Conservation (phyloP, 2,113 vertebrate species). For the Speoplatyrhinus poulsoni region DNA sequence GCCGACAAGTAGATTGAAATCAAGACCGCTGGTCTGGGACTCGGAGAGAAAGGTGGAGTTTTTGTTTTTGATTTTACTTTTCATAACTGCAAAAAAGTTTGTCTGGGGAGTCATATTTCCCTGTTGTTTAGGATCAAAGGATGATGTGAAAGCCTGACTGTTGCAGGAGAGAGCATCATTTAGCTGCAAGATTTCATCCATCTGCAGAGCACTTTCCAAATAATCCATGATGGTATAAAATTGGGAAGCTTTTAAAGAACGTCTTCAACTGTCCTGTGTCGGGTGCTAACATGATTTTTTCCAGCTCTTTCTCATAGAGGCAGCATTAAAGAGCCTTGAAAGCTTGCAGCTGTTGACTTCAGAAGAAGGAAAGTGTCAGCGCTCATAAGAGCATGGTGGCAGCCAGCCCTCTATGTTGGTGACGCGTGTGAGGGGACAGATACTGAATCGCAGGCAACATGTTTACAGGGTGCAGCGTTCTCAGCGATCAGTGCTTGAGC, state of each 20-base stretch:
- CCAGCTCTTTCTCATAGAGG: conserved; percentile 58
- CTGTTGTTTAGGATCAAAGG: conserved; percentile 35
- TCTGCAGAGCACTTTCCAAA: conserved; percentile 50
- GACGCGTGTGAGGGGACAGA: conserved; percentile 33
- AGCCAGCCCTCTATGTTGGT: conserved; percentile 31
- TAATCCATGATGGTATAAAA: conserved; percentile 50
- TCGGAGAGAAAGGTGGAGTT: conserved; percentile 61
- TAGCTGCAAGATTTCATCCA: conserved; percentile 34
- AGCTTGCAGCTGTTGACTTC: conserved; percentile 58
- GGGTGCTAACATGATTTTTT: conserved; percentile 62
- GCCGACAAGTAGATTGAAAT: conserved; percentile 28
- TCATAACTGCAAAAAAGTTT: conserved; percentile 61
- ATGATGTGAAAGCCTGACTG: conserved; percentile 22
- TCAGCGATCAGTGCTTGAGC: conserved; percentile 50
- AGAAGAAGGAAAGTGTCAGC: conserved; percentile 7
- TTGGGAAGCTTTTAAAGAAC: conserved; percentile 61
- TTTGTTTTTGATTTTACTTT: conserved; percentile 49
- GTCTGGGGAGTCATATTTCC: conserved; percentile 25
- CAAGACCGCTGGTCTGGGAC: conserved; percentile 47
- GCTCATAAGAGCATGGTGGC: conserved; percentile 32
- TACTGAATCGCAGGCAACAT: conserved; percentile 44
- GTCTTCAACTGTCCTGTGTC: conserved; percentile 53
- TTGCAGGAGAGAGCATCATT: conserved; percentile 29
- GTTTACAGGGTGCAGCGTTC: conserved; percentile 66
- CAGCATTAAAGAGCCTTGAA: conserved; percentile 67